Conservation (phyloP, 2,797 vertebrate species). For the Kryptopterus vitreolus region DNA sequence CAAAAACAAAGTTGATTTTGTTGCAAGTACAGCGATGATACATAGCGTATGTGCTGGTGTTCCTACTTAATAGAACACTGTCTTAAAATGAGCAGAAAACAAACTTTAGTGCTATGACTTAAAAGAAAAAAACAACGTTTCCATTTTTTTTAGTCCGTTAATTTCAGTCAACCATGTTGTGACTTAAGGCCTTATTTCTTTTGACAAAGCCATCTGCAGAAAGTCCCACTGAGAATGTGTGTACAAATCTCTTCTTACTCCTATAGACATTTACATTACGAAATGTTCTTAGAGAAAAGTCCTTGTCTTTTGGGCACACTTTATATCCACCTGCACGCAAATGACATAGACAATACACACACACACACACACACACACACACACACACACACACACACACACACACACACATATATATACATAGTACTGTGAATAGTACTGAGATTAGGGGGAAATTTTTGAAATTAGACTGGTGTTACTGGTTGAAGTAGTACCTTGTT, state of each 20-base stretch:
- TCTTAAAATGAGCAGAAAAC: neutral
- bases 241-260: constrained; percentile 55
- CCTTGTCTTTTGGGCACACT: constrained; percentile 32
- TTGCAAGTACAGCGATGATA: constrained; percentile 22
- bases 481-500: constrained; percentile 54
- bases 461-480: constrained; percentile 46
- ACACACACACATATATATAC: neutral
- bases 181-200: constrained; percentile 19
- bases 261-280: constrained; percentile 49
- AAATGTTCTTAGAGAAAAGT: constrained; percentile 52
- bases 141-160: neutral
- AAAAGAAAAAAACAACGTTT: neutral
- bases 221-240: neutral
- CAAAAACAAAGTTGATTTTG: constrained; percentile 30
- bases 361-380: neutral
- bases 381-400: no score
- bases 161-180: constrained; percentile 1
- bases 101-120: neutral
- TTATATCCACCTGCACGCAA: constrained; percentile 50
- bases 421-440: constrained; percentile 6
- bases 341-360: constrained; percentile 43
- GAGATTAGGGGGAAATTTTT: constrained; percentile 5
- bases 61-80: constrained; percentile 12
- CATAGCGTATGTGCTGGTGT: constrained; percentile 13
- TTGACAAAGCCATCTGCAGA: constrained; percentile 33